Base-by-base conservation (phyloP, 2,797 vertebrate species). In the Sebastes goodei region DNA sequence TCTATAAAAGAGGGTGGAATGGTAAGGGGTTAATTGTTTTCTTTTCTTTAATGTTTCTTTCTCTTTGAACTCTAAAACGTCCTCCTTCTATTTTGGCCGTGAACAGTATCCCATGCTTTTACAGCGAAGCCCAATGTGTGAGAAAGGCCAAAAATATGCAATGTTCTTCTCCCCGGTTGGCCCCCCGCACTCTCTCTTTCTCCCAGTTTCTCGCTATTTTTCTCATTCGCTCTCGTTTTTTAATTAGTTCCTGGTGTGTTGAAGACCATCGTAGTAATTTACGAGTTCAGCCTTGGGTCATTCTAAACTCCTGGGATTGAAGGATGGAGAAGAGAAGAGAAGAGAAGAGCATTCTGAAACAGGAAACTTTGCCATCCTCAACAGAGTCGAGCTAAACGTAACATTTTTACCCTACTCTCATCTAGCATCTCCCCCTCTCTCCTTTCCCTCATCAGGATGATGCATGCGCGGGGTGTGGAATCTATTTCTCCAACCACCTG, bases 401-500 rank as follows among this genome's bases (percentile, higher is more conserved):
- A 89, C 76, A 81, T 78, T 88, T 84, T 83, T 75, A 86, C 79
- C 74, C 82, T 61, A n/a, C 49, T 80, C 76, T 83, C 75, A 55
- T 77, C 73, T 23, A 17, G 56, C 68, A 42, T 52, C 63, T 64
- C 14, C 20, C 14, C 20, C 20, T 42, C 49, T 52, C 38, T 46
- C 52, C 64, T 75, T 81, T 81, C 64, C 56, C 79, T 88, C 87
- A 93, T 89, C 88, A 89, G 66, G 77, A 83, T 91, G 93, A 91
- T 91, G 74, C 70, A 92, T 87, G 79, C 88, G 78, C 17, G 20
- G 79, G 71, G 74, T 27, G 83, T 80, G 69, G 38, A 84, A 83
- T 78, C 86, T 71, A 85, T 93, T 89, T 88, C 78, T 86, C 82
- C 87, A 85, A 86, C 88, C 89, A 92, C 84, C 86, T 92, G 86